phyloP scores from a whole-genome alignment of 37 sponge, comb jelly and placozoan species.

The Aplysina aerophoba region DNA sequence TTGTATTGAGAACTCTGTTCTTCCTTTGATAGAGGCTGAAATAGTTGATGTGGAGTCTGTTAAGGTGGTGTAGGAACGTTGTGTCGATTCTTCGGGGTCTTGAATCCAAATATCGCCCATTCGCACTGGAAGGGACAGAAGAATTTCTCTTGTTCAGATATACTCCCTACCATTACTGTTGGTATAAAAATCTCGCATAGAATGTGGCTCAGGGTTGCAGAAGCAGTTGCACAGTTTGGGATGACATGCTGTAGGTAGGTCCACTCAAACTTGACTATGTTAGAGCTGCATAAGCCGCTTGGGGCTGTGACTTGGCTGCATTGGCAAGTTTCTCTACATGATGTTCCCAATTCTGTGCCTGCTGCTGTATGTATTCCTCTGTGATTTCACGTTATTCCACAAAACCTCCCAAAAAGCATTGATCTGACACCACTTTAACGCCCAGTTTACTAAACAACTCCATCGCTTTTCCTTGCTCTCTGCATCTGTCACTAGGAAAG shows the following conservation, averaged over 20 bases:
- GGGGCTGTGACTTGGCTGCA: no score
- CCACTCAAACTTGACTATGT: no score
- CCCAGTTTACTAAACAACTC: slow-evolving; percentile 9
- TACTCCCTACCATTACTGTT: neutral
- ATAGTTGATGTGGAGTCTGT: slow-evolving; percentile 1
- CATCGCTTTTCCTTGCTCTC: neutral
- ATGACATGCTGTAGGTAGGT: neutral
- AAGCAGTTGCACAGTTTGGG: slow-evolving; percentile 27
- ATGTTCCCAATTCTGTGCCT: no score
- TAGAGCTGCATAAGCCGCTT: no score
- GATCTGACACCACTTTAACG: neutral
- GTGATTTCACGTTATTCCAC: no score
- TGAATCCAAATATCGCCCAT: slow-evolving; percentile 13
- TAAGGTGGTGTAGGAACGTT: neutral
- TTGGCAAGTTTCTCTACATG: no score
- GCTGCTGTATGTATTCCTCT: no score
- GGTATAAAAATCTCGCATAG: neutral
- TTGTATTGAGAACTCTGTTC: neutral
- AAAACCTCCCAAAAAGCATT: neutral
- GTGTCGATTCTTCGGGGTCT: slow-evolving; percentile 30
- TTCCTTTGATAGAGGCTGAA: neutral
- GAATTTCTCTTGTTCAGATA: slow-evolving; percentile 24
- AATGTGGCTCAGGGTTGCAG: neutral
- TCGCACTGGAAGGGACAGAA: slow-evolving; percentile 24
- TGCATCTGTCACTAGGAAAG: slow-evolving; percentile 24